Conservation (phyloP, 2,113 vertebrate genomes). For the Apistogramma diplotaenia region DNA sequence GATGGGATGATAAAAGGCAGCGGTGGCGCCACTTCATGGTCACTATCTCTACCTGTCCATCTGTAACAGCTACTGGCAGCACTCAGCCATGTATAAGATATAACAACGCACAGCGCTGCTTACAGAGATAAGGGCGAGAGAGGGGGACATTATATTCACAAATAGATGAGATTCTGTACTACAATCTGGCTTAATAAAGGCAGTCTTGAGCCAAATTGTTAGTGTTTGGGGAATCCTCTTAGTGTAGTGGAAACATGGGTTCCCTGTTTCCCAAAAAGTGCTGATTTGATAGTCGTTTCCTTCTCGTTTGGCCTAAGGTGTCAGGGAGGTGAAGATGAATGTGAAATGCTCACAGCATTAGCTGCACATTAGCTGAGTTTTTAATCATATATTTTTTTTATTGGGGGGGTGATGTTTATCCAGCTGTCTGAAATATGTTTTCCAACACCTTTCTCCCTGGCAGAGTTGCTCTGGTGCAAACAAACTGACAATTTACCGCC, state of each 20-base stretch:
- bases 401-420: constrained; percentile 15
- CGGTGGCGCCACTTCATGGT: constrained; percentile 71
- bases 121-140: constrained; percentile 52
- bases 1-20: constrained; percentile 71
- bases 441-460: constrained; percentile 44
- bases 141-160: constrained; percentile 48
- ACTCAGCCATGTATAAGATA: constrained; percentile 59
- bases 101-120: constrained; percentile 50
- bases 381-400: not conserved
- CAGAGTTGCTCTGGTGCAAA: constrained; percentile 53
- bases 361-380: not conserved
- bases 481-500: constrained; percentile 69
- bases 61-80: constrained; percentile 72
- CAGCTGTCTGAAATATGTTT: constrained; percentile 41
- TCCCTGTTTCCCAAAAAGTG: not conserved
- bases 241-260: not conserved
- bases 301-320: constrained; percentile 19
- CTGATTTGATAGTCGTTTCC: not conserved
- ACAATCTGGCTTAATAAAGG: constrained; percentile 25
- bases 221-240: constrained; percentile 50
- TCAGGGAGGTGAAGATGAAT: not conserved
- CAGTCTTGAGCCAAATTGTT: constrained; percentile 23
- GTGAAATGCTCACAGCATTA: constrained; percentile 10
- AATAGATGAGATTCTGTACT: constrained; percentile 38
- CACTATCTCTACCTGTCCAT: constrained; percentile 81